Base-by-base conservation (phyloP, 1,140 invertebrate genomes). In the Drosophila prosaltans region DNA sequence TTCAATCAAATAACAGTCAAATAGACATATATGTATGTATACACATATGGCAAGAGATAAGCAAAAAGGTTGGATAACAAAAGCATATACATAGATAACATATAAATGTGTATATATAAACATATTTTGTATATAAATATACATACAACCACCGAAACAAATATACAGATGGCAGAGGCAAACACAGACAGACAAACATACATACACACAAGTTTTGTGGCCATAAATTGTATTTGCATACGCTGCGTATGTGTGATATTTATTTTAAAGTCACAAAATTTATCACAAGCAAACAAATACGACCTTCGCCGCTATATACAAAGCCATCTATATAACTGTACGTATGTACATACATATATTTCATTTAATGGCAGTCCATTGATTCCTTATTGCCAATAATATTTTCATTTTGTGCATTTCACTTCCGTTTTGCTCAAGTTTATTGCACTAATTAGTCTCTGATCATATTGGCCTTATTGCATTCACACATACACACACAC, bases 251-350 rank as follows among this genome's bases (percentile, higher is more conserved):
- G 66, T 65, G 78, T 70, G 66, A 57, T 85, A 85, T 86, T 86
- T 81, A 64, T 69, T 69, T 59, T 69, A 72, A 65, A 77, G 61
- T 71, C 57, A 30, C 28, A 70, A 76, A 54, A 69, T 76, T 88
- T 82, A 79, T 88, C 75, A 75, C 79, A 57, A 60, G 78, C 81
- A 85, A 85, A 86, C 82, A 85, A 81, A 78, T 75, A 81, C 82
- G 82, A 85, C 82, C 82, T 85, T 85, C 82, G 72, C 75, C 66
- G 54, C 45, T 63, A 72, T 80, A 26, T 21, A 62, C 64, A 65
- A 72, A 70, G 65, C 71, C 8, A 51, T 10, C 16, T 8, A 51
- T 26, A 51, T 3, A 51, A 6, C 32, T 36, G 32, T 36, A 36
- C 81, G 65, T 78, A 71, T 74, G 24, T 54, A 21, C 66, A 72